Base-by-base conservation (phyloP, 2,888 invertebrate species). In the Cheilosia vernalis region DNA sequence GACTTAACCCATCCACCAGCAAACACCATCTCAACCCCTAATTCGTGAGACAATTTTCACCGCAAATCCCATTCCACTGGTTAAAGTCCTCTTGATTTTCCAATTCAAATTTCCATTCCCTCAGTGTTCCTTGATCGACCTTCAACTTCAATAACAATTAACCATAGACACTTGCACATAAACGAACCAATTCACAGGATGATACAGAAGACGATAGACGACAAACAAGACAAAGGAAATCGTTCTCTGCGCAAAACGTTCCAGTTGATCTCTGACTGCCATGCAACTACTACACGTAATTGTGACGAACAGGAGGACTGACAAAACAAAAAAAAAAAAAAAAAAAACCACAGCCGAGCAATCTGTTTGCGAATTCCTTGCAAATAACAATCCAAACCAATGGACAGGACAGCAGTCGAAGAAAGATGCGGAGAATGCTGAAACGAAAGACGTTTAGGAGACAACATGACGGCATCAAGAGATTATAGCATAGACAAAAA, bases 371-470 rank as follows among this genome's bases (percentile, higher is more conserved):
- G 21, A 42, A 42, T 44, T 61, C 24, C 21, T 9, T 27, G 9
- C 21, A 42, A 42, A 61, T 61, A n/a, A 10, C 44, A 61, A 44
- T 61, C 44, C 42, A 44, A 61, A 15, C 24, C 49, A 49, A 49
- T 61, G 24, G 42, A 61, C 24, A 33, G 33, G 10, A 6, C 30
- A 9, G 10, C 37, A 61, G 33, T 19, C 10, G 33, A 49, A 49
- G 30, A 19, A 19, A 30, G 33, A 17, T 33, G 13, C 30, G 9
- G 5, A 17, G 17, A 47, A n/a, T 17, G 9, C 30, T 15, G 15
- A 27, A 30, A 47, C 47, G 33, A 49, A 49, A 10, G 30, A 63
- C 19, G 19, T 40, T 40, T 19, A 19, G 15, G 5, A 63, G 42
- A 19, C 44, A 47, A 19, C 10, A 47, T 47, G 44, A 47, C 63